phyloP scores from a whole-genome alignment of 2,888 invertebrate genomes.

The Caenorhabditis doughertyi region DNA sequence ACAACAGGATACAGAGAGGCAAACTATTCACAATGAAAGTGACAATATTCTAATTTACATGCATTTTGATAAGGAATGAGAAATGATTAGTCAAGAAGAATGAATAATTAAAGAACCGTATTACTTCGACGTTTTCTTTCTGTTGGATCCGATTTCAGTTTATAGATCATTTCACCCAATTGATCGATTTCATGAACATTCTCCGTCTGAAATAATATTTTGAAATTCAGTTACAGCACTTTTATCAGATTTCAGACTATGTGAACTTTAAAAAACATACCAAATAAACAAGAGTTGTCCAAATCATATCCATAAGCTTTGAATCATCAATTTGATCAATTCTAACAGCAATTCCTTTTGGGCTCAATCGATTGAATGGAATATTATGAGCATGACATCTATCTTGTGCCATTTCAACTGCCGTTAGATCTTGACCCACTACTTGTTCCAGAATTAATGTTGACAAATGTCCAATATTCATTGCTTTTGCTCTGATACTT shows the following conservation, averaged over 20 bases:
- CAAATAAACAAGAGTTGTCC: slow-evolving; percentile 76
- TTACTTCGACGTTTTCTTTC: slow-evolving; percentile 73
- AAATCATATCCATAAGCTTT: slow-evolving; percentile 80
- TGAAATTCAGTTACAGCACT: not conserved
- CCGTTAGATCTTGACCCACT: slow-evolving; percentile 79
- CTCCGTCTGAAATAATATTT: slow-evolving; percentile 65
- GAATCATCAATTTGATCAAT: slow-evolving; percentile 80
- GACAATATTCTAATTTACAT: slow-evolving; percentile 53
- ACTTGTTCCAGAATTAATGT: slow-evolving; percentile 79
- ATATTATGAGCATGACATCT: slow-evolving; percentile 78
- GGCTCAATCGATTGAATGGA: slow-evolving; percentile 78
- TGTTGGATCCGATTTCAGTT: slow-evolving; percentile 68
- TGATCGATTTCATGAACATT: slow-evolving; percentile 72
- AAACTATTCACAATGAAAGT: slow-evolving; percentile 26
- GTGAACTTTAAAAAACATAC: slow-evolving; percentile 38
- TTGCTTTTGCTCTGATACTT: slow-evolving; percentile 71
- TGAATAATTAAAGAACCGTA: slow-evolving; percentile 67
- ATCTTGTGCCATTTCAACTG: slow-evolving; percentile 77
- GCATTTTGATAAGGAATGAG: slow-evolving; percentile 19
- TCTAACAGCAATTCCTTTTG: slow-evolving; percentile 77
- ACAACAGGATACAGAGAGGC: not conserved
- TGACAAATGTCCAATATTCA: slow-evolving; percentile 75
- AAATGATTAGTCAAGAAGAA: not conserved
- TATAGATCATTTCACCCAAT: slow-evolving; percentile 71
- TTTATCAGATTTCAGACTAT: too few species aligned